A percentile compares a stretch with the other conserved stretches of the same genome.
Conservation (phyloP, 2,888 invertebrate genomes). For the Tiliacea aurago region DNA sequence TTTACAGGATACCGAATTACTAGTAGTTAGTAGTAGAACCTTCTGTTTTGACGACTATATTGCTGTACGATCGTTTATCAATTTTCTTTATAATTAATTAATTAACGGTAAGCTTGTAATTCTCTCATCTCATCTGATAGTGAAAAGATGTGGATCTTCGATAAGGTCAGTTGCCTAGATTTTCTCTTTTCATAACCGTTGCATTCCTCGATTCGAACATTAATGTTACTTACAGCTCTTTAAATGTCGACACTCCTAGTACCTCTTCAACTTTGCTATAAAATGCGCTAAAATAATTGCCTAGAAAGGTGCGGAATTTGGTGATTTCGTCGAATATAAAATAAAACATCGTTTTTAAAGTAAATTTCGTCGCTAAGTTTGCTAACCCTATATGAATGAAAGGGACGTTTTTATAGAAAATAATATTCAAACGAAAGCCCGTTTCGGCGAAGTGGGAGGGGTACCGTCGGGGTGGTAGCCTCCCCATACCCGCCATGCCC, state of each 20-base stretch:
- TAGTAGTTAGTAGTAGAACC: not conserved
- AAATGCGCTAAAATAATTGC: slow-evolving; percentile 50
- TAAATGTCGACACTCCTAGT: slow-evolving; percentile 44
- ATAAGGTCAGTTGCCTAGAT: slow-evolving; percentile 21
- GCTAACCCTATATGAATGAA: slow-evolving; percentile 64
- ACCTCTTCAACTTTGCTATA: slow-evolving; percentile 56
- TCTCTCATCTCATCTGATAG: slow-evolving; percentile 14
- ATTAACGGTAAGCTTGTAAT: slow-evolving; percentile 5
- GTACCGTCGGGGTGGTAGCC: slow-evolving; percentile 34
- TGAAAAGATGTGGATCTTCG: slow-evolving; percentile 28
- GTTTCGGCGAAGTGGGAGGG: slow-evolving; percentile 54
- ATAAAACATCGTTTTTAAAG: slow-evolving; percentile 15
- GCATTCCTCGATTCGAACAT: slow-evolving; percentile 35
- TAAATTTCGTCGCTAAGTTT: slow-evolving; percentile 29
- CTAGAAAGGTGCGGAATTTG: slow-evolving; percentile 38
- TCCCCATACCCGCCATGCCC: slow-evolving; percentile 35
- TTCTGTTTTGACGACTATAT: not conserved
- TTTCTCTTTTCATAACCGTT: slow-evolving; percentile 43
- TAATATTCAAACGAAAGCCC: slow-evolving; percentile 67
- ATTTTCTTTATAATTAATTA: slow-evolving; percentile 4
- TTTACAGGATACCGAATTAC: not conserved
- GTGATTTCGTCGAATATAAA: slow-evolving; percentile 12
- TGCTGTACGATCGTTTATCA: not conserved
- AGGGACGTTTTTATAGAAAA: slow-evolving; percentile 68
- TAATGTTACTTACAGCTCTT: slow-evolving; percentile 43